A percentile compares a stretch with the other conserved stretches of the same genome.
Conservation (phyloP, 2,113 vertebrate genomes). For the Lasiurus cinereus region DNA sequence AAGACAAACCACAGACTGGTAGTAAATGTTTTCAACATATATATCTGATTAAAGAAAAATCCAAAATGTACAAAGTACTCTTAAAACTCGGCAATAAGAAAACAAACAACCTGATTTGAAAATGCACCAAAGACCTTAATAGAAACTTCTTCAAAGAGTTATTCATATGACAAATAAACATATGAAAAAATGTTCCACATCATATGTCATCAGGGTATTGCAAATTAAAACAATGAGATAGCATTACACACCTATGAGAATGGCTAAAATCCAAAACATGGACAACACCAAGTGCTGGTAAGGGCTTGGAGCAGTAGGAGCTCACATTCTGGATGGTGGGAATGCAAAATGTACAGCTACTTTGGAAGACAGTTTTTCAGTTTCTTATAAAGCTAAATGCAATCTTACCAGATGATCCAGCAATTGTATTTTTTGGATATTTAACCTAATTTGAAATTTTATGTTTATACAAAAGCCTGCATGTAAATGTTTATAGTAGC, state of each 20-base stretch:
- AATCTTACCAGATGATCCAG: not conserved
- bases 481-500: not conserved
- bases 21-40: not conserved
- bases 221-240: not conserved
- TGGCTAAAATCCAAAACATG: not conserved
- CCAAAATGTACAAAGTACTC: slow-evolving; percentile 9
- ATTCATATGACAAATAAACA: not conserved
- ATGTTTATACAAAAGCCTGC: not conserved
- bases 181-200: not conserved
- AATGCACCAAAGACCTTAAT: not conserved
- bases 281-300: not conserved
- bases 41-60: not conserved
- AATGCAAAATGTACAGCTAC: not conserved
- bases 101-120: not conserved
- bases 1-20: not conserved
- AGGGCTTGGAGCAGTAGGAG: not conserved
- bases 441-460: slow-evolving; percentile 34
- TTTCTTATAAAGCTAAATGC: not conserved
- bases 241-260: not conserved
- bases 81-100: slow-evolving; percentile 28
- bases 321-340: not conserved
- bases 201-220: not conserved
- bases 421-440: not conserved
- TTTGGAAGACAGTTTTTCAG: not conserved
- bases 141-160: slow-evolving; percentile 23